Conservation (phyloP, 2,113 vertebrate genomes). For the Erpornis zantholeuca region DNA sequence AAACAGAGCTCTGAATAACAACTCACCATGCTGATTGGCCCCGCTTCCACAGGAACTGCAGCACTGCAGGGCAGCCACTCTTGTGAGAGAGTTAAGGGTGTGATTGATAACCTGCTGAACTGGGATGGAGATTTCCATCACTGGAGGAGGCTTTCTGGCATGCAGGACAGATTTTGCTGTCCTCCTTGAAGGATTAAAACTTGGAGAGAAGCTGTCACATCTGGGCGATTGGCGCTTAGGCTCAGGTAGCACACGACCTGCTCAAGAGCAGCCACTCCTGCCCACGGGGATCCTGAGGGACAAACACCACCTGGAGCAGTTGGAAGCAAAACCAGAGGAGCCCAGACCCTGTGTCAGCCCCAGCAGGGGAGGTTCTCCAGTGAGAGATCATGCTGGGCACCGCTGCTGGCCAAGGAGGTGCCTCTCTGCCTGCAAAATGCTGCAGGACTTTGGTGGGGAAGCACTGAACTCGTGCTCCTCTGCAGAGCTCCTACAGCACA, state of each 20-base stretch:
- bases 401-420: background rate
- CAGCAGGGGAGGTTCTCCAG: background rate
- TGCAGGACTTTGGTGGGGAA: background rate
- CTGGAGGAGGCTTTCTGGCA: background rate
- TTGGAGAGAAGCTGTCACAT: background rate
- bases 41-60: background rate
- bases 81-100: background rate
- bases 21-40: background rate
- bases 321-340: background rate
- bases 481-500: background rate
- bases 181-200: background rate
- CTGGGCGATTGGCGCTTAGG: background rate
- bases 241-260: fast-evolving
- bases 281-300: background rate
- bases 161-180: background rate
- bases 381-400: background rate
- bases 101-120: background rate
- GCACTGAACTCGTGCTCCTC: background rate
- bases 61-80: background rate
- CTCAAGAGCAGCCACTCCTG: background rate
- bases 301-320: background rate
- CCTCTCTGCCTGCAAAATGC: background rate
- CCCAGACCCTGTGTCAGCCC: background rate
- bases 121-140: background rate
- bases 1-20: slow-evolving; percentile 32